Evolutionary conservation across 2,797 vertebrate genomes (phyloP).

Genomic region (Psittacula echo): DNA sequence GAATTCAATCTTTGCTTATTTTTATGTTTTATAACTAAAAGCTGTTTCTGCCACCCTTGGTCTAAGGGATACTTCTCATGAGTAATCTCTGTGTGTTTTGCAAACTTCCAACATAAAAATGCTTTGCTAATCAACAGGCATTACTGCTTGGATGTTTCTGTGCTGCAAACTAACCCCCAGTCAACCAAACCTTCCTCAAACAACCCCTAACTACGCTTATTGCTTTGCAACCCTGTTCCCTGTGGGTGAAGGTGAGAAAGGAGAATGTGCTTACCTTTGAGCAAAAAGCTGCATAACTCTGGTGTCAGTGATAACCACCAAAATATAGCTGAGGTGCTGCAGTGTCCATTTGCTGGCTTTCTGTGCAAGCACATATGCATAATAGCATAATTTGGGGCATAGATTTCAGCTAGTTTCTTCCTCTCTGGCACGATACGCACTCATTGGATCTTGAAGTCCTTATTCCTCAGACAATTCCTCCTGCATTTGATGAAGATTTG

Average conservation of each 20-base stretch:
- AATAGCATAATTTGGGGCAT: neutral
- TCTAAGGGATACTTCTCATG: neutral
- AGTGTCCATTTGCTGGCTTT: neutral
- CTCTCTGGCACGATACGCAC: neutral
- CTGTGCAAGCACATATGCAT: neutral
- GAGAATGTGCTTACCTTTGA: neutral
- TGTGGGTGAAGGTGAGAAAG: neutral
- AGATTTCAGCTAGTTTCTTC: neutral
- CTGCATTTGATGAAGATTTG: constrained; percentile 6
- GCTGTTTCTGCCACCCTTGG: neutral
- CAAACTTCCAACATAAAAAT: constrained; percentile 20
- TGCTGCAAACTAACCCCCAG: neutral
- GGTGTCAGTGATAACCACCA: neutral
- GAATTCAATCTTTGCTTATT: constrained; percentile 13
- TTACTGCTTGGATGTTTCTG: neutral
- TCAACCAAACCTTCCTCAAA: neutral
- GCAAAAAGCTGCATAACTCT: neutral
- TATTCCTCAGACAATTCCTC: neutral
- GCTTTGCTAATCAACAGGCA: neutral
- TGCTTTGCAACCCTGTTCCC: neutral
- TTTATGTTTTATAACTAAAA: neutral
- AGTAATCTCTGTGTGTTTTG: constrained; percentile 14
- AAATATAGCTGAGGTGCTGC: neutral
- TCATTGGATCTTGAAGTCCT: neutral
- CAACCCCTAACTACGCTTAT: neutral